Evolutionary conservation across 92 coral and sea anemone species (phyloP).

Genomic region (Phenganax stokvisi): DNA sequence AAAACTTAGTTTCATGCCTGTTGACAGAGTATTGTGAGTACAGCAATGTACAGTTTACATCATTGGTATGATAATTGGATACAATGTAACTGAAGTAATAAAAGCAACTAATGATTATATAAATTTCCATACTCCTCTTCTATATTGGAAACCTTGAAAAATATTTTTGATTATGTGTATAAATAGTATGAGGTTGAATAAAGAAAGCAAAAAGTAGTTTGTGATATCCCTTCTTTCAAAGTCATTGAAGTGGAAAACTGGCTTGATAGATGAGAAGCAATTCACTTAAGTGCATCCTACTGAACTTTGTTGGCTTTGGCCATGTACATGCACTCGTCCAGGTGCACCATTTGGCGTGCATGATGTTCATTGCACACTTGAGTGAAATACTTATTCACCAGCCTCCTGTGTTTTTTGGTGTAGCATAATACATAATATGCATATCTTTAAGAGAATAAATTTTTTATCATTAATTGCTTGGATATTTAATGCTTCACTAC

Average conservation of each 20-base stretch:
- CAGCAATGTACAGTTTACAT: neutral
- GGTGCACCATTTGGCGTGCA: too few species aligned
- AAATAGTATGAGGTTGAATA: neutral
- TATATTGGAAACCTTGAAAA: neutral
- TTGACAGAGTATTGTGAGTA: neutral
- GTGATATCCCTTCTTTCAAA: neutral
- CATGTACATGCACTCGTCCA: too few species aligned
- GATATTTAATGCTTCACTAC: neutral
- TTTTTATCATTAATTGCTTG: neutral
- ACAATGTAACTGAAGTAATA: neutral
- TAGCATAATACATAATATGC: neutral
- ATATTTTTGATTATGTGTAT: slow-evolving; percentile 20
- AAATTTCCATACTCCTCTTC: neutral
- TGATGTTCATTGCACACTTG: too few species aligned
- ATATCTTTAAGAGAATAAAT: neutral
- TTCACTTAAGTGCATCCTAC: too few species aligned
- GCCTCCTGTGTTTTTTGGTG: too few species aligned
- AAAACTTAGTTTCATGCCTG: neutral
- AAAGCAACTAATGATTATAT: neutral
- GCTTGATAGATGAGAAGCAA: too few species aligned
- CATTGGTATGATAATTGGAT: neutral
- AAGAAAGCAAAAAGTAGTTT: neutral
- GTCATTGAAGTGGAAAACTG: too few species aligned
- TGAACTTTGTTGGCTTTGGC: too few species aligned
- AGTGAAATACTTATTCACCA: too few species aligned